phyloP scores from a whole-genome alignment of 1,140 invertebrate species.

The Vanessa tameamea region DNA sequence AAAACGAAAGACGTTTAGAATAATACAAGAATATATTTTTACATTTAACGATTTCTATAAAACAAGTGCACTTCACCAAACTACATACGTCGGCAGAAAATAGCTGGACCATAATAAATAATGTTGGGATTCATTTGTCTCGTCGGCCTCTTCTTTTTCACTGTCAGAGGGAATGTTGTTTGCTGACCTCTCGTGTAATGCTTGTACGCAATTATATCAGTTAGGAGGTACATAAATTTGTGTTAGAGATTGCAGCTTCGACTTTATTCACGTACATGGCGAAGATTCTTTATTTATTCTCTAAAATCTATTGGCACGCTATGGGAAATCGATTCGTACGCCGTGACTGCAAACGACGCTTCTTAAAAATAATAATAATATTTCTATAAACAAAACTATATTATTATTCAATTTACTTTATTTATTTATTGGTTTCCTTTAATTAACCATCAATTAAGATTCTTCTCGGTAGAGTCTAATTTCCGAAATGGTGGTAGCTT shows the following conservation, averaged over 20 bases:
- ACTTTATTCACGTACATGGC: not conserved
- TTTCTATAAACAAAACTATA: no score
- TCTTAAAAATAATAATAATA: no score
- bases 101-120: slow-evolving; percentile 22
- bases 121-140: slow-evolving; percentile 20
- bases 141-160: slow-evolving; percentile 23
- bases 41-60: not conserved
- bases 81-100: slow-evolving; percentile 18
- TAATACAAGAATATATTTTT: not conserved
- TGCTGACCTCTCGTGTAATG: slow-evolving; percentile 11
- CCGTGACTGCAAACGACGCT: no score
- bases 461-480: no score
- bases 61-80: slow-evolving; percentile 3
- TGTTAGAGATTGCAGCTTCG: not conserved
- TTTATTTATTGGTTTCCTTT: no score
- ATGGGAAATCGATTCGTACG: no score
- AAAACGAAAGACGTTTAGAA: not conserved
- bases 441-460: no score
- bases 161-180: slow-evolving; percentile 19
- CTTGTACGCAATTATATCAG: slow-evolving; percentile 9
- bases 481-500: no score
- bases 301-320: no score
- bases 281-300: not conserved
- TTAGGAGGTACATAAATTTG: slow-evolving; percentile 6
- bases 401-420: no score